These are phyloP conservation scores for Philypnodon macrostomus DNA, from an alignment of 2,797 vertebrate species.

Conservation along the genomic window DNA sequence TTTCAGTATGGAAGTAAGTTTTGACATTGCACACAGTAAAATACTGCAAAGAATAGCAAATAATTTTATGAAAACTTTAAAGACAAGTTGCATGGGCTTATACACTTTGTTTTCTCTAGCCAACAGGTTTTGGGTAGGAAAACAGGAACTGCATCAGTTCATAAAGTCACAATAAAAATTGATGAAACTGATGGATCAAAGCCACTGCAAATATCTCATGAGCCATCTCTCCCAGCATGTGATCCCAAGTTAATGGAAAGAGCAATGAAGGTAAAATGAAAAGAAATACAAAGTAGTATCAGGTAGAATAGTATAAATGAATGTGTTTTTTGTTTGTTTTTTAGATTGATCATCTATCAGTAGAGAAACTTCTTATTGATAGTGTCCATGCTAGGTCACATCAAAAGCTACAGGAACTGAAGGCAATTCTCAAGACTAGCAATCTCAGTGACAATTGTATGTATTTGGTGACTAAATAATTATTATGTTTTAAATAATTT, in stretches of 20 bases:
- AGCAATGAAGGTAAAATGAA: conserved; percentile 88
- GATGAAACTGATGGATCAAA: conserved; percentile 95
- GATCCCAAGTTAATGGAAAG: conserved; percentile 96
- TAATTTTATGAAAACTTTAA: background rate
- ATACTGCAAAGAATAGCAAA: background rate
- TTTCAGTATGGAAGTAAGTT: conserved; percentile 97
- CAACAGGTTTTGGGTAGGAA: conserved; percentile 96
- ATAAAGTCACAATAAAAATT: conserved; percentile 97
- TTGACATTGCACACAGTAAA: background rate
- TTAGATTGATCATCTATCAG: conserved; percentile 96
- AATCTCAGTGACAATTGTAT: conserved; percentile 92
- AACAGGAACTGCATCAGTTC: conserved; percentile 91
- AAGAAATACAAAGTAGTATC: background rate
- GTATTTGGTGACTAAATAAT: conserved; percentile 49
- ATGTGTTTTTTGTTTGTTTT: conserved; percentile 1
- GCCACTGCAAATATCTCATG: conserved; percentile 96
- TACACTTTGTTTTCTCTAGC: conserved; percentile 61
- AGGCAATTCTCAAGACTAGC: conserved; percentile 90
- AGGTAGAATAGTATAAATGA: background rate
- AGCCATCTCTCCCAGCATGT: conserved; percentile 91
- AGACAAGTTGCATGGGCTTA: background rate
- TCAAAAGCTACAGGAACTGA: conserved; percentile 97
- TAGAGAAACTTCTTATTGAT: conserved; percentile 98
- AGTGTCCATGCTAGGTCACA: conserved; percentile 95
- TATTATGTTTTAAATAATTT: background rate